Base-by-base conservation (phyloP, 92 coral and sea anemone genomes). In the Epizoanthus stellaris region DNA sequence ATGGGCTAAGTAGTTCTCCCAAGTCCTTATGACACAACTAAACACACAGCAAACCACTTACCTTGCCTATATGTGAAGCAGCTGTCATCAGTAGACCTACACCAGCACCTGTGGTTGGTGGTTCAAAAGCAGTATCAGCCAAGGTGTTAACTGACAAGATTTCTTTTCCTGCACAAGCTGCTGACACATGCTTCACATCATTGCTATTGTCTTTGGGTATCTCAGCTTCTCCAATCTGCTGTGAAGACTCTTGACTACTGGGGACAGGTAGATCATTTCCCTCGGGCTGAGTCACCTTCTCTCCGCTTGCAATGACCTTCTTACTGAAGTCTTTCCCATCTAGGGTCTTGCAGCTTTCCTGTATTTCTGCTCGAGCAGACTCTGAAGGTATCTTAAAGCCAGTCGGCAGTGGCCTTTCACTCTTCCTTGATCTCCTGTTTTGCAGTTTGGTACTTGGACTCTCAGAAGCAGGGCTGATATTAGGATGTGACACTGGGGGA, bases 381-480 rank as follows among this genome's bases (percentile, higher is more conserved):
- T 73, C 42, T 53, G 6, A 17, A 42, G 19, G 9, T 17, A 91
- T 45, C 61, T 88, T 87, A 9, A n/a, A 82, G 11, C 74, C 82
- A 1, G 93, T 87, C 38, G 91, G 91, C 15, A 88, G 82, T 25
- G 95, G 82, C 47, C 88, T 82, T 49, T 90, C 98, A 19, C 84
- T 82, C 80, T 94, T 92, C 59, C 93, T 75, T 16, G 81, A 81
- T 68, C 98, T 87, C 64, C 85, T 76, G 80, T 74, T 89, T 76
- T 71, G 90, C 57, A 73, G 73, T 81, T 82, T 89, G 66, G 70
- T 58, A 11, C 69, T 88, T 12, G 80, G 87, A 60, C 52, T 89
- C 13, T 91, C 95, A 15, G 93, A 85, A 5, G 85, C 39, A 5
- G 95, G 92, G 70, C 93, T 91, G 34, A 75, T 43, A 56, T 87